Evolutionary conservation across 2,113 vertebrate species (phyloP).

Genomic region (Puffinus mauretanicus): DNA sequence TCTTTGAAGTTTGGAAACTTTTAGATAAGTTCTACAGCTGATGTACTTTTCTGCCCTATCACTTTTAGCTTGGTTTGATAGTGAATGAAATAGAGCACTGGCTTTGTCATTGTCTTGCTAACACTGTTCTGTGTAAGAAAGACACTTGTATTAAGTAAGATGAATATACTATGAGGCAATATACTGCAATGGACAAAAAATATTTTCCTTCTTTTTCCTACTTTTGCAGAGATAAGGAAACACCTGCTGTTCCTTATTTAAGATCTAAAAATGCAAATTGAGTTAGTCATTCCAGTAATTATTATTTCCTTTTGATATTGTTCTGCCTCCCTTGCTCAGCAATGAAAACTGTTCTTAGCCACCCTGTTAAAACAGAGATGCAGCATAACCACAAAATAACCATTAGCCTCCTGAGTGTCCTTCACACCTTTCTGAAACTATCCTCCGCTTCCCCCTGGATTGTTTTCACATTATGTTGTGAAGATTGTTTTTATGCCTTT

Average conservation of each 20-base stretch:
- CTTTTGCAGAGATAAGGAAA: not conserved
- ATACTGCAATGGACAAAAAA: not conserved
- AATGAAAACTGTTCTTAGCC: not conserved
- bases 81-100: not conserved
- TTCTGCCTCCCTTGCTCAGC: not conserved
- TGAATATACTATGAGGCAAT: not conserved
- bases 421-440: not conserved
- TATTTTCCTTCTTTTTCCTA: not conserved
- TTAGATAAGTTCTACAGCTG: not conserved
- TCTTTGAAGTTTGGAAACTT: not conserved
- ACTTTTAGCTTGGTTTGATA: not conserved
- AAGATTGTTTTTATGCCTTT: not conserved
- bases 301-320: not conserved
- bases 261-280: not conserved
- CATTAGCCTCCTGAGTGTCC: not conserved
- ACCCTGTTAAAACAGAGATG: not conserved
- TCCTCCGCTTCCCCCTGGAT: not conserved
- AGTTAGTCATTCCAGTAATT: conserved; percentile 30
- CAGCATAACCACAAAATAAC: not conserved
- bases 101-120: not conserved
- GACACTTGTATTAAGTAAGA: not conserved
- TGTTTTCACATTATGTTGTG: not conserved
- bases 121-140: not conserved
- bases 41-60: not conserved
- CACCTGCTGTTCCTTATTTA: conserved; percentile 9